These are phyloP conservation scores for Psittacula echo DNA, from an alignment of 2,797 vertebrate species.

Conservation along the genomic window DNA sequence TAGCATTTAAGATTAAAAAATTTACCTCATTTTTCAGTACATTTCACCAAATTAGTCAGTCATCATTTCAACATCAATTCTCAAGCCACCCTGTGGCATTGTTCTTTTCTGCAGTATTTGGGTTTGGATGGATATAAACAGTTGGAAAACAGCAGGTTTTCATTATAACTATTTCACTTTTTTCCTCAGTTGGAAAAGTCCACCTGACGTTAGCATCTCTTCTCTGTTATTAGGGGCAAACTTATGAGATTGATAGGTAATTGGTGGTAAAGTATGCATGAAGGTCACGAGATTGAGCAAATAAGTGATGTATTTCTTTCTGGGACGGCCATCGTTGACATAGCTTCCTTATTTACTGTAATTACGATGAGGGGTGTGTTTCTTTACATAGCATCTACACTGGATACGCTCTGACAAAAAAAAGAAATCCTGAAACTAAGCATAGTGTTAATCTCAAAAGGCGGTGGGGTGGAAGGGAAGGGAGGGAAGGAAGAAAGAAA, in stretches of 20 bases:
- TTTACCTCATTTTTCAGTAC: background rate
- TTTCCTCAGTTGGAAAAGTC: background rate
- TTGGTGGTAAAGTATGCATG: background rate
- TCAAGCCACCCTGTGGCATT: background rate
- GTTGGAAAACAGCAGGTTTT: background rate
- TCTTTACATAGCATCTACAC: background rate
- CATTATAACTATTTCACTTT: background rate
- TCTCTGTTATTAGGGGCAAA: background rate
- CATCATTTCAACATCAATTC: background rate
- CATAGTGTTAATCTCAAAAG: background rate
- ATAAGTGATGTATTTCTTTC: background rate
- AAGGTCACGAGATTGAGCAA: background rate
- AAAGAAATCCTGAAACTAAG: background rate
- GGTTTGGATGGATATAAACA: background rate
- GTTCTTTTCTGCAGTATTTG: background rate
- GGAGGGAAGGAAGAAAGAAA: background rate
- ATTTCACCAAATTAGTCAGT: background rate
- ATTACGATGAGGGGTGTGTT: background rate
- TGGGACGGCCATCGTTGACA: background rate
- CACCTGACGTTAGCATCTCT: background rate
- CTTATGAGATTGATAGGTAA: background rate
- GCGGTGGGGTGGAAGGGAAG: accelerated
- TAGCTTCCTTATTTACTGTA: constrained; percentile 1
- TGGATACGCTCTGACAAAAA: background rate
- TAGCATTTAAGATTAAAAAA: background rate